Evolutionary conservation across 2,888 invertebrate species (phyloP), one percentile per base, ranked within the genome.

Genomic region (Agonopterix arenella): DNA sequence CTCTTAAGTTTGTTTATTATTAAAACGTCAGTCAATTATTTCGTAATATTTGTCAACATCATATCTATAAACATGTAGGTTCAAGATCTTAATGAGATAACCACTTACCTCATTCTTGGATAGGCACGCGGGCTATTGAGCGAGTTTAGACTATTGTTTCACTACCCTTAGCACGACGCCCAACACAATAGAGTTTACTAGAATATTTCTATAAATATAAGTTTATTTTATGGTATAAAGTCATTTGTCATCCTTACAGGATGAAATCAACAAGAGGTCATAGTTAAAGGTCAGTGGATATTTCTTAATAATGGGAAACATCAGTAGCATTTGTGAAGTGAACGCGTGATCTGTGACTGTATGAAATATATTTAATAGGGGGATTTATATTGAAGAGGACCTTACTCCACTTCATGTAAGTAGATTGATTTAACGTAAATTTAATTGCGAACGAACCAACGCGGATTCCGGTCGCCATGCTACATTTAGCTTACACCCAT

Each of bases 11-110:
- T n/a, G n/a, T 9, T 40, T 40, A 40, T 40, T 40, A n/a, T 40
- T 40, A 40, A 4, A 40, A 40, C 40, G n/a, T n/a, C n/a, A 40
- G 9, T 4, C 40, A 40, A 66, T 60, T 58, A 64, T 68, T 69
- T 67, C 56, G 58, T 64, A 57, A 56, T 77, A 63, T 79, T 79
- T 40, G n/a, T n/a, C 9, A 40, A 40, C 40, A 40, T 5, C 4
- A 40, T 40, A 40, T 10, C 10, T 70, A 62, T 77, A 77, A 80
- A 78, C 68, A 76, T 53, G 46, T 38, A 46, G 56, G 56, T 64
- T 66, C 61, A 54, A 54, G 55, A 57, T 55, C 55, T 55, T 55
- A 53, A 54, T 68, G 64, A 68, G 61, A 68, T 69, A 64, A 64
- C 58, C 52, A 55, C 47, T 53, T 52, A 56, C 50, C 49, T 54